Conservation (phyloP, 2,888 invertebrate species). For the Standfussiana lucernea region DNA sequence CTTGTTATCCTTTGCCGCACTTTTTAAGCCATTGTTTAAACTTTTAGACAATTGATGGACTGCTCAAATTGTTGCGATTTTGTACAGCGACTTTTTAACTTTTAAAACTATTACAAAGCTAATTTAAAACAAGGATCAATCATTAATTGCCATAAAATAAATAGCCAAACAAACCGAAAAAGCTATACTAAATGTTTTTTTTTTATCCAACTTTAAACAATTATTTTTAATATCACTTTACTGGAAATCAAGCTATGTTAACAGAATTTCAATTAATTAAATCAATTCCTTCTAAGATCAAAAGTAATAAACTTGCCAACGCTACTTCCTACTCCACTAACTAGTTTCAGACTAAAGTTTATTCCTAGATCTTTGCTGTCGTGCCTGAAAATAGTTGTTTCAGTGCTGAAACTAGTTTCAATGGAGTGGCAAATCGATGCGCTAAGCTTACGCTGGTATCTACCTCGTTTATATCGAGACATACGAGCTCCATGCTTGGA, state of each 20-base stretch:
- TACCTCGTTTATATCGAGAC: conserved; percentile 63
- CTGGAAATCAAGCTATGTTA: background rate
- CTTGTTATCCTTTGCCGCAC: conserved; percentile 3
- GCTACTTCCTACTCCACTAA: background rate
- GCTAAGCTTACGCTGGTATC: conserved; percentile 64
- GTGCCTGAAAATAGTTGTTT: conserved; percentile 67
- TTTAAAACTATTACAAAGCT: background rate
- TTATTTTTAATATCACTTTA: no score
- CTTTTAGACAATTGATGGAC: conserved; percentile 34
- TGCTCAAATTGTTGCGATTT: conserved; percentile 14
- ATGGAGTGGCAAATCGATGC: conserved; percentile 72
- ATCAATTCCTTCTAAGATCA: background rate
- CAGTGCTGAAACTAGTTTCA: conserved; percentile 67
- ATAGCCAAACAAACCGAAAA: no score
- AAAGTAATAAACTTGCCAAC: background rate
- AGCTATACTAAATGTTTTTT: no score
- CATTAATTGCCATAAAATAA: background rate
- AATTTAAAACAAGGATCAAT: conserved; percentile 7
- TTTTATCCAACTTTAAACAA: no score
- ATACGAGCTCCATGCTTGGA: conserved; percentile 50
- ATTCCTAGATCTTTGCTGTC: conserved; percentile 48
- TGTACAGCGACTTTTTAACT: background rate
- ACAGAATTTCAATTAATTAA: background rate
- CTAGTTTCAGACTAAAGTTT: conserved; percentile 33
- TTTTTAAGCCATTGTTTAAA: conserved; percentile 37